Conservation (phyloP, 2,113 vertebrate species). For the Seriola dumerili region DNA sequence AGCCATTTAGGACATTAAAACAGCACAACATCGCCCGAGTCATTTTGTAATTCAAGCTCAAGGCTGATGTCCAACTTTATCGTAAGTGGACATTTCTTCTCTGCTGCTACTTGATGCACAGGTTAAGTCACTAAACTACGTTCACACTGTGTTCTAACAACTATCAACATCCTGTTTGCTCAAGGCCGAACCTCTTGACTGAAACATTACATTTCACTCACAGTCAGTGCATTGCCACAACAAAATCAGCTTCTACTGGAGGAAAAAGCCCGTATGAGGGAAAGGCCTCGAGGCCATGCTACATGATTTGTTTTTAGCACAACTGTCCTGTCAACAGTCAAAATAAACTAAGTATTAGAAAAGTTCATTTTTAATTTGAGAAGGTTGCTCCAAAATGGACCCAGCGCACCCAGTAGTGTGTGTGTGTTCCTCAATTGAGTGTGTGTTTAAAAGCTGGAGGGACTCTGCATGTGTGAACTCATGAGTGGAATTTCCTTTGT, state of each 20-base stretch:
- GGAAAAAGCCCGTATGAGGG: slow-evolving; percentile 19
- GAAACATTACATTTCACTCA: slow-evolving; percentile 45
- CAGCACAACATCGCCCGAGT: slow-evolving; percentile 42
- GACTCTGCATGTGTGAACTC: background rate
- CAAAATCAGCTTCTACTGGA: slow-evolving; percentile 44
- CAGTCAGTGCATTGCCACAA: slow-evolving; percentile 21
- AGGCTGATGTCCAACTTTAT: slow-evolving; percentile 38
- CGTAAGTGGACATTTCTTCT: slow-evolving; percentile 23
- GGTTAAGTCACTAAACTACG: slow-evolving; percentile 56
- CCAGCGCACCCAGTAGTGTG: background rate
- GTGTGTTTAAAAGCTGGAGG: background rate
- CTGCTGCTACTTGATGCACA: slow-evolving; percentile 43
- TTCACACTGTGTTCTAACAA: slow-evolving; percentile 36
- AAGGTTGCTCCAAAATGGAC: slow-evolving; percentile 17
- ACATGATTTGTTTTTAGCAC: slow-evolving; percentile 1
- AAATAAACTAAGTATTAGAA: slow-evolving; percentile 11
- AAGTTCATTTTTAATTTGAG: background rate
- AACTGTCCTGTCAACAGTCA: slow-evolving; percentile 16
- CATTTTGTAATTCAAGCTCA: slow-evolving; percentile 40
- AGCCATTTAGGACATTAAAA: slow-evolving; percentile 72
- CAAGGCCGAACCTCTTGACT: slow-evolving; percentile 35
- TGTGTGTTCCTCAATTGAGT: background rate
- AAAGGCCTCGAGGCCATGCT: background rate
- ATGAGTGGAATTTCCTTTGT: background rate
- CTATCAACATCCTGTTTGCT: slow-evolving; percentile 48